Conservation (phyloP, 2,113 vertebrate species). For the Marcusenius ussheri region DNA sequence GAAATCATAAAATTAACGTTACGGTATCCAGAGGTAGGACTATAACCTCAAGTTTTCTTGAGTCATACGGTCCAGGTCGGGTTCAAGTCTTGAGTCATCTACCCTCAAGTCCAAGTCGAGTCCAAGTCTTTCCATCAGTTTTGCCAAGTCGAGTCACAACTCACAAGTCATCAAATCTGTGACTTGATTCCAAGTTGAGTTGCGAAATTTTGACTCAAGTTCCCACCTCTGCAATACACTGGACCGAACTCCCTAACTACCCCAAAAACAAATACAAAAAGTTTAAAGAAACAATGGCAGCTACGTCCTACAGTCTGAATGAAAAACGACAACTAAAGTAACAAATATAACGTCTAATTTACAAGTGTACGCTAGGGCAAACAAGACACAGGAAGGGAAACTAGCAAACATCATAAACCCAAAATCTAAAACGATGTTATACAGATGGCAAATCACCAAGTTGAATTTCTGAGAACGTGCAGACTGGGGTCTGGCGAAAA, state of each 20-base stretch:
- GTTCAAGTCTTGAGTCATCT: no score
- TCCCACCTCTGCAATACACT: no score
- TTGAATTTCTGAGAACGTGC: background rate
- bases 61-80: no score
- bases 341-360: background rate
- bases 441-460: background rate
- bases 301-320: background rate
- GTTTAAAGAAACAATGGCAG: background rate
- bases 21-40: no score
- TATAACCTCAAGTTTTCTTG: no score
- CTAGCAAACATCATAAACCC: background rate
- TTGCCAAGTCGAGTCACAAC: no score
- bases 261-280: background rate
- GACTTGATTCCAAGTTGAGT: no score
- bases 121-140: no score
- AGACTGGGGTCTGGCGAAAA: background rate
- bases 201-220: no score
- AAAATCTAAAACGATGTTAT: background rate
- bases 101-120: no score
- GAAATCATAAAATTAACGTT: no score
- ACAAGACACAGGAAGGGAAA: background rate
- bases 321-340: background rate
- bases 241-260: background rate
- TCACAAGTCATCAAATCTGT: no score
- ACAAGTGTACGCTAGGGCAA: background rate